Evolutionary conservation across 2,113 vertebrate species (phyloP), one percentile per base, ranked within the genome.

Genomic region (Xenopus laevis): DNA sequence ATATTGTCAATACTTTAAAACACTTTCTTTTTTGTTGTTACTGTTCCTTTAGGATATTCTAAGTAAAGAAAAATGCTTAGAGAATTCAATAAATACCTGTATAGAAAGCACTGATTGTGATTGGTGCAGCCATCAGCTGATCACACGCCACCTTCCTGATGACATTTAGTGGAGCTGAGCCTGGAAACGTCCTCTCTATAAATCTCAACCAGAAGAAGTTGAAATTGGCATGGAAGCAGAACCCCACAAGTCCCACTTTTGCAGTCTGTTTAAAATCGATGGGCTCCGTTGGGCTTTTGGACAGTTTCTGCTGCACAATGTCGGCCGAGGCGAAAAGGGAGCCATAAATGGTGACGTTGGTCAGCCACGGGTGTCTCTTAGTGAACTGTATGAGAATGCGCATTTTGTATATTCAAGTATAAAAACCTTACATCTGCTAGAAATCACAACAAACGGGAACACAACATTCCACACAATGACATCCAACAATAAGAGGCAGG

Each of bases 191-290:
- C 81, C 79, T 87, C 80, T 93, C 92, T 82, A 93, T 81, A 20
- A 79, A 80, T 50, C 79, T 77, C n/a, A 93, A 83, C 91, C 92
- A 93, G 59, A 86, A 81, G 76, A 92, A 93, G 79, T 93, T 93
- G 81, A 93, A 92, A 84, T 84, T 93, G 79, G 91, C 79, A 72
- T 93, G 91, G 80, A 92, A 93, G 78, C 86, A 90, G 53, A 93
- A 88, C 10, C 91, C 91, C 1, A 93, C 85, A 15, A 91, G 79
- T 0, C 89, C 90, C 64, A 92, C 89, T 0, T 82, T 86, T 10
- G 86, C 87, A 0, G 87, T 93, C 80, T 93, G 91, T 52, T 78
- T 13, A 87, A 78, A 88, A 60, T 92, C n/a, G 15, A 90, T 75
- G 23, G 11, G 61, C 46, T 74, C 71, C 21, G 45, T 27, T 10